phyloP scores from a whole-genome alignment of 2,113 vertebrate species.

The Dipodomys merriami region DNA sequence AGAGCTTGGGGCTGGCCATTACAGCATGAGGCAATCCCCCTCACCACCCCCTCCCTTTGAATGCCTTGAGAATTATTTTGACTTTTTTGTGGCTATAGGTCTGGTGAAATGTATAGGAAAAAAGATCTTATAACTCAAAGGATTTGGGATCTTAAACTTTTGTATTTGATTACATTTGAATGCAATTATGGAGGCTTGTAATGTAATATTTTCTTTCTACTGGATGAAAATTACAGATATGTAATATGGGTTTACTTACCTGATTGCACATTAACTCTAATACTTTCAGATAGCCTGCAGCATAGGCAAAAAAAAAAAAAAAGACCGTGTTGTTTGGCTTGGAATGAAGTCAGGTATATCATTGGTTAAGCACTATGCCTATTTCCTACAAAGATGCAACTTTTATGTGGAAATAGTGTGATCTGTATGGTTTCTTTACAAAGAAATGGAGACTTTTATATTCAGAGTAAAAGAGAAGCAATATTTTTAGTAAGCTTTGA shows the following conservation, averaged over 20 bases:
- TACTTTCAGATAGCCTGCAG: constrained; percentile 58
- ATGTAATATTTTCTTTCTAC: constrained; percentile 83
- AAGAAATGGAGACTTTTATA: not conserved
- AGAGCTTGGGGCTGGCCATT: constrained; percentile 54
- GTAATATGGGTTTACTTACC: constrained; percentile 74
- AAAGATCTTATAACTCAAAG: constrained; percentile 68
- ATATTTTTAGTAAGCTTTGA: constrained; percentile 18
- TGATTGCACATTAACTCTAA: constrained; percentile 80
- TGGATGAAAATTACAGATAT: constrained; percentile 80
- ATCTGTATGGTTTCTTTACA: constrained; percentile 23
- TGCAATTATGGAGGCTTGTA: constrained; percentile 78
- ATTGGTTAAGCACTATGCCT: constrained; percentile 67
- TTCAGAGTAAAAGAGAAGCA: not conserved
- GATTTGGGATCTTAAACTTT: constrained; percentile 76
- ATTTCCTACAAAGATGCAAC: constrained; percentile 65
- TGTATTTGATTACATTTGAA: constrained; percentile 80
- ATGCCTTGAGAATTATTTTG: constrained; percentile 58
- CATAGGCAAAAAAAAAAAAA: constrained; percentile 59
- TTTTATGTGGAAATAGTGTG: constrained; percentile 47
- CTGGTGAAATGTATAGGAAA: constrained; percentile 71
- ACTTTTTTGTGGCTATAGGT: constrained; percentile 57
- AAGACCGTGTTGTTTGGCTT: constrained; percentile 73
- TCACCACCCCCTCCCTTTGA: not conserved
- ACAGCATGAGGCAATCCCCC: not conserved
- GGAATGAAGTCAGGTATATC: constrained; percentile 81